Evolutionary conservation across 2,797 vertebrate genomes (phyloP).

Genomic region (Australoheros facetus): DNA sequence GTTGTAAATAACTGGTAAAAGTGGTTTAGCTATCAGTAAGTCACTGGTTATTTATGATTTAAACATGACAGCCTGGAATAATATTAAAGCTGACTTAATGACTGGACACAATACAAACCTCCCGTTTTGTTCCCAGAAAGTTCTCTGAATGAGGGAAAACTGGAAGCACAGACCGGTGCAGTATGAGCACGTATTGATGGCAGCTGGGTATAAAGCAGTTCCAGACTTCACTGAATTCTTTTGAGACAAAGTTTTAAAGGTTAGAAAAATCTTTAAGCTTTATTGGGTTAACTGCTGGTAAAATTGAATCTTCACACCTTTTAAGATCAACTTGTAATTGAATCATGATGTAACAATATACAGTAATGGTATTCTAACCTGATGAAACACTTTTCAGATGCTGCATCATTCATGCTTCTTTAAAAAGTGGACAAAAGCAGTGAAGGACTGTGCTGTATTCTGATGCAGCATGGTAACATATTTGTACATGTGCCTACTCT

Average conservation of each 20-base stretch:
- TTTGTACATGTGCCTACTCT: background rate
- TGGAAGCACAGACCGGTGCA: background rate
- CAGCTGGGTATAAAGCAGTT: background rate
- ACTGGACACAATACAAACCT: background rate
- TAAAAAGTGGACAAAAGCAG: background rate
- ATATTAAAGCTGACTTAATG: background rate
- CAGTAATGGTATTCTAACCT: conserved; percentile 56
- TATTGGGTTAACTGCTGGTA: conserved; percentile 23
- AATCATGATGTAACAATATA: conserved; percentile 53
- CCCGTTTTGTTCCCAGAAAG: background rate
- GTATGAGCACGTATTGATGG: background rate
- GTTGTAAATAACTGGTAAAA: no score
- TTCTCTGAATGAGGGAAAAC: background rate
- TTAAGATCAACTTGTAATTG: conserved; percentile 28
- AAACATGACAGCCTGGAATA: background rate
- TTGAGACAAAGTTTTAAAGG: background rate
- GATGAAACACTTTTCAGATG: conserved; percentile 14
- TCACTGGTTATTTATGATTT: background rate
- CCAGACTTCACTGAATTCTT: background rate
- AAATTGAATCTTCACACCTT: conserved; percentile 9
- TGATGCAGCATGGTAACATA: background rate
- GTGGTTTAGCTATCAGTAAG: background rate
- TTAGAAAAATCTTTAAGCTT: background rate
- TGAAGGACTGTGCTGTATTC: background rate
- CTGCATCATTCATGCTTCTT: background rate